Conservation (phyloP, 2,797 vertebrate species). For the Atherinosoma microstoma region DNA sequence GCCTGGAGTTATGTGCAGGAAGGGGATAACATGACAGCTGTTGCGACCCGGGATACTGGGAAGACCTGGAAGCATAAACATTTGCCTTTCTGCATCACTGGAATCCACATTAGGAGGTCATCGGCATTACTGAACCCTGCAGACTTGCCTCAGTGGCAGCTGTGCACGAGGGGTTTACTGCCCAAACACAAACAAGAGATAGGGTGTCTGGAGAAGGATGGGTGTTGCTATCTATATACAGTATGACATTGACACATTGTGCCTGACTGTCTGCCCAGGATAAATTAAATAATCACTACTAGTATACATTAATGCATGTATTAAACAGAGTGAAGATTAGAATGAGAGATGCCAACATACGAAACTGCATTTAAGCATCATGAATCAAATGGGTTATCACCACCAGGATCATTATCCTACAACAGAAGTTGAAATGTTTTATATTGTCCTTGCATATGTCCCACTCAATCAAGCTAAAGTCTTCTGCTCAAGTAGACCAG, state of each 20-base stretch:
- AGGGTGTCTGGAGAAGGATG: conserved; percentile 42
- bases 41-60: conserved; percentile 56
- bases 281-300: conserved; percentile 42
- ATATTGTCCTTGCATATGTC: conserved; percentile 75
- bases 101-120: conserved; percentile 79
- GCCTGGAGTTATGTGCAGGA: conserved; percentile 40
- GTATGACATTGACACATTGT: conserved; percentile 25
- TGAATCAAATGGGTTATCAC: conserved; percentile 71
- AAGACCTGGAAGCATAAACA: conserved; percentile 59
- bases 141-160: conserved; percentile 67
- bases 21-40: conserved; percentile 67
- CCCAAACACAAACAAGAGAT: conserved; percentile 72
- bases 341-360: conserved; percentile 52
- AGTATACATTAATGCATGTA: conserved; percentile 32
- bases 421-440: conserved; percentile 62
- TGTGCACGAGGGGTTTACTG: conserved; percentile 63
- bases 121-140: conserved; percentile 54
- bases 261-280: conserved; percentile 14
- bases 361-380: conserved; percentile 51
- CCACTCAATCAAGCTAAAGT: conserved; percentile 68
- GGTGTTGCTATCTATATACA: conserved; percentile 42
- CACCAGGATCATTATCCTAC: conserved; percentile 50
- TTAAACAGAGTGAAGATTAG: conserved; percentile 10
- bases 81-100: conserved; percentile 71
- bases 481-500: conserved; percentile 65